Conservation (phyloP, 37 sponge, comb jelly and placozoan species). For the Amphimedon queenslandica region DNA sequence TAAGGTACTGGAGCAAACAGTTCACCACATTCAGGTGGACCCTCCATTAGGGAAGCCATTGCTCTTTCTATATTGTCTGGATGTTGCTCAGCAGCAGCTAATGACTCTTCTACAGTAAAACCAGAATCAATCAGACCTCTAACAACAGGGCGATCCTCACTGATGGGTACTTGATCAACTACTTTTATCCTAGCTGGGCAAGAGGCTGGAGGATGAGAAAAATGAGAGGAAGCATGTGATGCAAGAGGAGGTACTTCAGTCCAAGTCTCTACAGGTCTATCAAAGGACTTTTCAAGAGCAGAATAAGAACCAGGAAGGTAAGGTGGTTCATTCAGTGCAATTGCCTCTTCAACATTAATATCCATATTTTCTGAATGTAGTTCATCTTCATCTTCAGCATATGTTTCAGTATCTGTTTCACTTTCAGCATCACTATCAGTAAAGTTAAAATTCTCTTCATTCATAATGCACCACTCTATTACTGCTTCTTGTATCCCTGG, state of each 20-base stretch:
- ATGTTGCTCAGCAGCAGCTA: conserved; percentile 21
- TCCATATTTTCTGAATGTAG: neutral
- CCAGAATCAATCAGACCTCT: conserved; percentile 10
- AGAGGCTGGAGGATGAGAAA: too few species aligned
- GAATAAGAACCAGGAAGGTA: too few species aligned
- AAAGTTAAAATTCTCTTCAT: conserved; percentile 5
- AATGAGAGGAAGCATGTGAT: too few species aligned
- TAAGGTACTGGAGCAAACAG: too few species aligned
- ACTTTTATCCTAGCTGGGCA: neutral
- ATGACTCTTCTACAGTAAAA: conserved; percentile 14
- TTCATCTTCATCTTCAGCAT: neutral
- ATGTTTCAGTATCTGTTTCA: neutral
- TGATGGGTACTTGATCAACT: neutral
- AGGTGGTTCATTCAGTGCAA: neutral
- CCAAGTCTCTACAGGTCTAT: neutral
- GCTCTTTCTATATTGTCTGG: neutral
- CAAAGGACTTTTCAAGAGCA: neutral
- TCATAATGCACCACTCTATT: conserved; percentile 9
- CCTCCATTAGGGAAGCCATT: too few species aligned
- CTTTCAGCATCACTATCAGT: neutral
- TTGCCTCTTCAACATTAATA: neutral
- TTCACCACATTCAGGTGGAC: neutral
- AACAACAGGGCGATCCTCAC: conserved; percentile 23
- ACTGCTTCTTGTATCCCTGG: conserved; percentile 9
- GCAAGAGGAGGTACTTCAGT: neutral